Base-by-base conservation (phyloP, 1,140 invertebrate genomes). In the Hylaeus volcanicus region DNA sequence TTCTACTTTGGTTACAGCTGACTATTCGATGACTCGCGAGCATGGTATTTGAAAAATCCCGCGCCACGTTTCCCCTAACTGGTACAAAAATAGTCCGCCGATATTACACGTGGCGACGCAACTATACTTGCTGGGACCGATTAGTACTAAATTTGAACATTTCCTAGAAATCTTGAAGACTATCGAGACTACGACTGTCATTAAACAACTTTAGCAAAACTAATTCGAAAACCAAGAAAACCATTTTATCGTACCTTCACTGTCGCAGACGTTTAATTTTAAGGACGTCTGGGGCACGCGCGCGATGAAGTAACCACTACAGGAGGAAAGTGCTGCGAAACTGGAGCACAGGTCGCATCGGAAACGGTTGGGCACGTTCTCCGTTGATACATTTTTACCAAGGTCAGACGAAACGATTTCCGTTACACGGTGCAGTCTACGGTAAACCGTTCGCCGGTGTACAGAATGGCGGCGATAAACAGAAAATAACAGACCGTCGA, bases 31-130 rank as follows among this genome's bases (percentile, higher is more conserved):
- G 83, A 86, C 76, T 86, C 79, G 79, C 55, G 55, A 45, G 60
- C 15, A n/a, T 82, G 85, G 85, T 85, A 86, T 86, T 78, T 77
- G 74, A 81, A 82, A 78, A 79, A 86, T 86, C 70, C 75, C 82
- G 71, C 78, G 66, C 65, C 65, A 72, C 74, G 77, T 74, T 86
- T 79, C 72, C 60, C 73, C 61, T 69, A 63, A 55, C 68, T 78
- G 72, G 82, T 79, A 80, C 75, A 65, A 74, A 82, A 78, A 84
- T 85, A 80, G 81, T 79, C 73, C 56, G 66, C 5, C 60, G 81
- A 80, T 85, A 80, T 85, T 86, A 85, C 79, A 81, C 84, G 83
- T 76, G 74, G 6, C 68, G 55, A 63, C 26, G 61, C 39, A 66
- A 45, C 14, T 66, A 66, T 60, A 5, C 12, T 12, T 14, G 15